A percentile compares a stretch with the other conserved stretches of the same genome.
These are phyloP conservation scores for Bujurquina vittata DNA, from an alignment of 2,113 vertebrate genomes.

Conservation along the genomic window DNA sequence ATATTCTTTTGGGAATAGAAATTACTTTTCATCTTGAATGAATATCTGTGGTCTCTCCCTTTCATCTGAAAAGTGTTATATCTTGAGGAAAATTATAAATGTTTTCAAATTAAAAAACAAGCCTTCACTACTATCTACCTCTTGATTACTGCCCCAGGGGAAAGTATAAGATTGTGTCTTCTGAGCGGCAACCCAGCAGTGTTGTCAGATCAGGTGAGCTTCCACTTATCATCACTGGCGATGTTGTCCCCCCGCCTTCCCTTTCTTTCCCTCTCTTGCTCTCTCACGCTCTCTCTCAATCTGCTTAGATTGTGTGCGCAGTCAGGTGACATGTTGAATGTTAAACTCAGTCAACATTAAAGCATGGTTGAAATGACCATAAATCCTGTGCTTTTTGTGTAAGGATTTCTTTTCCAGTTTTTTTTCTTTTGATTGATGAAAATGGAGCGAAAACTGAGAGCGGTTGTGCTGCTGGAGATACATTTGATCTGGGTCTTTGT, in stretches of 20 bases:
- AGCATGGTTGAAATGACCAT: background rate
- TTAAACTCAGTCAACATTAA: background rate
- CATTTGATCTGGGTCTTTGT: slow-evolving; percentile 56
- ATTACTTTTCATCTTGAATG: background rate
- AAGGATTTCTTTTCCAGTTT: background rate
- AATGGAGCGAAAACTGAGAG: slow-evolving; percentile 65
- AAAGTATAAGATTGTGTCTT: slow-evolving; percentile 22
- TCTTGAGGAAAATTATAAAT: background rate
- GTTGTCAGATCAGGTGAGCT: background rate
- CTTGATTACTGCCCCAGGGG: slow-evolving; percentile 25
- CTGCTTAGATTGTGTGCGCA: too few species aligned
- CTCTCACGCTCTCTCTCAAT: too few species aligned
- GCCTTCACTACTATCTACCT: background rate
- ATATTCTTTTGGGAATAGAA: too few species aligned
- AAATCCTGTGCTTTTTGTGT: background rate
- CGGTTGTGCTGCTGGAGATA: slow-evolving; percentile 56
- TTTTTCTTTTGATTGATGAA: background rate
- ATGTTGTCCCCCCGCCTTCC: too few species aligned
- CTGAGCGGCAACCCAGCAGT: slow-evolving; percentile 45
- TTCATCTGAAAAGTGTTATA: background rate
- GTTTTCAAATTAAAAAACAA: background rate
- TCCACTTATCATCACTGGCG: background rate
- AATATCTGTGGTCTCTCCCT: background rate
- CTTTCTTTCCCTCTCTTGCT: too few species aligned
- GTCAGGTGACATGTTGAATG: background rate